Evolutionary conservation across 2,888 invertebrate species (phyloP).

Genomic region (Drosophila monieri): DNA sequence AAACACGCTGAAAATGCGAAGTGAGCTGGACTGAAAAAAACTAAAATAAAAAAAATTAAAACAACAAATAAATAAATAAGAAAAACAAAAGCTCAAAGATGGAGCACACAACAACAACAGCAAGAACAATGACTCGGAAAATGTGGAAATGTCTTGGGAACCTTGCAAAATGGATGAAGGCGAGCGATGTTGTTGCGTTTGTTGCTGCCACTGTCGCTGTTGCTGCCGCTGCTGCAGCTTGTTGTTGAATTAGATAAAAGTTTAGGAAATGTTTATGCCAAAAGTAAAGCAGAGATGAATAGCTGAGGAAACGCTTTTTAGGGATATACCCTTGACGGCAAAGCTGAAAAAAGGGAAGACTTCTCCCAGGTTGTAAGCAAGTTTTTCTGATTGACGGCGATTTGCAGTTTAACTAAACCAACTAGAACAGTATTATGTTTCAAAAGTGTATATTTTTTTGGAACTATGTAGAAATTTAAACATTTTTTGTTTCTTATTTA

Average conservation of each 20-base stretch:
- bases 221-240: conserved; percentile 57
- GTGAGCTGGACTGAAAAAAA: conserved; percentile 17
- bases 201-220: conserved; percentile 10
- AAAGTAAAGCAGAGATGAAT: conserved; percentile 51
- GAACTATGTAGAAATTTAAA: no score
- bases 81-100: conserved; percentile 60
- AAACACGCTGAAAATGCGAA: conserved; percentile 65
- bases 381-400: background rate
- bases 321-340: conserved; percentile 4
- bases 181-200: conserved; percentile 25
- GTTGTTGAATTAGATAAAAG: conserved; percentile 77
- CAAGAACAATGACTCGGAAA: conserved; percentile 70
- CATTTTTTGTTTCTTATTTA: no score
- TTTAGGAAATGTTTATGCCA: conserved; percentile 76
- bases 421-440: background rate
- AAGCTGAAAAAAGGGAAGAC: background rate
- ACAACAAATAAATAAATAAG: conserved; percentile 35
- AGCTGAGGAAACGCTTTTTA: conserved; percentile 17
- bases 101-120: conserved; percentile 37
- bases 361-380: background rate
- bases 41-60: conserved; percentile 3
- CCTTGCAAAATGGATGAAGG: conserved; percentile 64
- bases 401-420: background rate
- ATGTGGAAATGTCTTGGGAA: conserved; percentile 77
- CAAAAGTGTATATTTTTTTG: no score